Percentiles rank a stretch among this genome's conserved stretches.
phyloP scores from a whole-genome alignment of 2,888 invertebrate species.

The Acleris holmiana region DNA sequence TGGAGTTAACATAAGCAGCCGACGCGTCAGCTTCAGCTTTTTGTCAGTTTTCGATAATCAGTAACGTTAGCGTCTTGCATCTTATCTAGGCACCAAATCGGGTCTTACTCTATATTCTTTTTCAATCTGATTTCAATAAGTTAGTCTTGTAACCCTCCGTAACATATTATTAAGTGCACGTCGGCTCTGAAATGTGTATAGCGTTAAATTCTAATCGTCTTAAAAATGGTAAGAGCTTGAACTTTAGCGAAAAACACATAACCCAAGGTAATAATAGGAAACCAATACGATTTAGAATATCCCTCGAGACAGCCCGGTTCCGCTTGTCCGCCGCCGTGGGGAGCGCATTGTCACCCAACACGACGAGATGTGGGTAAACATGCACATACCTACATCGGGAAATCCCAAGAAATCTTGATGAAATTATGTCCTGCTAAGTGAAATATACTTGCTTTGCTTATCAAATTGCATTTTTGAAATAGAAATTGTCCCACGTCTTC shows the following conservation, averaged over 20 bases:
- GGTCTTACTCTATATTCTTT: too few relatives aligned
- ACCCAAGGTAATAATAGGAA: conserved; percentile 61
- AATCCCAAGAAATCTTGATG: conserved; percentile 1
- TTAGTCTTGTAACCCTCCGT: too few relatives aligned
- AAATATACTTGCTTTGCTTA: too few relatives aligned
- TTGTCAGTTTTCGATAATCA: too few relatives aligned
- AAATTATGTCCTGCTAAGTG: not conserved
- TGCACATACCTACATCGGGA: conserved; percentile 7
- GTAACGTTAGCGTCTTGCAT: too few relatives aligned
- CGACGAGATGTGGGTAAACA: conserved; percentile 46
- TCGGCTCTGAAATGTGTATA: not conserved
- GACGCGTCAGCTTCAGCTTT: too few relatives aligned
- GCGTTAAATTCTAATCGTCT: not conserved
- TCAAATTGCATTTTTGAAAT: too few relatives aligned
- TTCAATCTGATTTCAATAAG: too few relatives aligned
- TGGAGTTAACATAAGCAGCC: too few relatives aligned
- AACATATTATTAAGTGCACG: too few relatives aligned
- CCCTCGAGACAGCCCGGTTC: conserved; percentile 57
- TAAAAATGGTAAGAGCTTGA: not conserved
- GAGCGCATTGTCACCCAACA: conserved; percentile 66
- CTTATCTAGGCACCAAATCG: too few relatives aligned
- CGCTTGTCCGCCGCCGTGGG: conserved; percentile 50
- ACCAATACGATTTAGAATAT: conserved; percentile 73
- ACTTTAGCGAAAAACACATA: conserved; percentile 48
- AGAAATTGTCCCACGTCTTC: too few relatives aligned